These are phyloP conservation scores for Chrysemys picta DNA, from an alignment of 2,113 vertebrate genomes.

Conservation along the genomic window DNA sequence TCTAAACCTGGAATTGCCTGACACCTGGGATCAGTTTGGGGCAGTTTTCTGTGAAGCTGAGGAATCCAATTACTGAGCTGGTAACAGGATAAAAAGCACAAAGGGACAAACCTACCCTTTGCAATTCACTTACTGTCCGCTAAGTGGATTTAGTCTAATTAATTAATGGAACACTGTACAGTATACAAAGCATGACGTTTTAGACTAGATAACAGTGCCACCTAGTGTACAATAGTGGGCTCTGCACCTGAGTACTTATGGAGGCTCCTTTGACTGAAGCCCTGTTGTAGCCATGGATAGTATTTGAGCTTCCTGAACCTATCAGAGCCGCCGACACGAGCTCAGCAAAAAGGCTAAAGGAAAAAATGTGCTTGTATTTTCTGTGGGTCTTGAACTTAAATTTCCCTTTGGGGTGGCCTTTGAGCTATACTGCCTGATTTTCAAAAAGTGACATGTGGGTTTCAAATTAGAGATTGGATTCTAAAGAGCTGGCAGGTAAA, in stretches of 20 bases:
- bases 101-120: background rate
- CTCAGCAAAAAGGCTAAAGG: background rate
- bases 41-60: background rate
- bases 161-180: background rate
- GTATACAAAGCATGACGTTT: background rate
- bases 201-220: constrained; percentile 63
- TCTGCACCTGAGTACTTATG: background rate
- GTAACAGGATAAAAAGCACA: background rate
- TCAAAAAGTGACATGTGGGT: constrained; percentile 55
- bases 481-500: constrained; percentile 59
- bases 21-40: background rate
- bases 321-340: background rate
- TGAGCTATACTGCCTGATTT: constrained; percentile 20
- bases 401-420: constrained; percentile 50
- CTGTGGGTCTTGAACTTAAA: constrained; percentile 55
- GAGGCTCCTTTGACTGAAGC: background rate
- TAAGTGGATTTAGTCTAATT: constrained; percentile 1
- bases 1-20: background rate
- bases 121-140: constrained; percentile 5
- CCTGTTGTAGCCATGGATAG: rapidly evolving
- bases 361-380: background rate
- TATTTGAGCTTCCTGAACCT: background rate
- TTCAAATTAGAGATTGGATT: constrained; percentile 63
- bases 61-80: background rate
- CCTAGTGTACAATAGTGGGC: constrained; percentile 48